phyloP scores from a whole-genome alignment of 2,113 vertebrate genomes.

The Parotia lawesii region DNA sequence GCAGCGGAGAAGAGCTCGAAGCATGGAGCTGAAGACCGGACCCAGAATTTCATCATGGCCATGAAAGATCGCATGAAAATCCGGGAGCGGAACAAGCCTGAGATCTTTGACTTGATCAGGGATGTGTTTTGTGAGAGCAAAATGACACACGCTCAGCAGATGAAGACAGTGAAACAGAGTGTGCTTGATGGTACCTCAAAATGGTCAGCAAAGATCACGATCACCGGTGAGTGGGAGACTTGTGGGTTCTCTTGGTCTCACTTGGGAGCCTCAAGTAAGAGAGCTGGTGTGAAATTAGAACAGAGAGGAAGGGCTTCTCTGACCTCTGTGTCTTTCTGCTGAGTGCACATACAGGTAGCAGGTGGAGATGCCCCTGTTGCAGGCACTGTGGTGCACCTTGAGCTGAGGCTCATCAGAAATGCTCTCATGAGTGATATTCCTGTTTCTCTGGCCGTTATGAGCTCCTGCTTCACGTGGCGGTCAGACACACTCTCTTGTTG shows the following conservation, averaged over 20 bases:
- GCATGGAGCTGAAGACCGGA: slow-evolving; percentile 94
- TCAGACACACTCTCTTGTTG: accelerated
- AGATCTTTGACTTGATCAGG: slow-evolving; percentile 95
- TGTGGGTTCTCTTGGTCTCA: accelerated
- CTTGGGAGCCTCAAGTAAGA: not conserved
- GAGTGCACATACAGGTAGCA: not conserved
- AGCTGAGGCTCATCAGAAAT: not conserved
- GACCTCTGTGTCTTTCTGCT: not conserved
- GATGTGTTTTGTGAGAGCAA: slow-evolving; percentile 90
- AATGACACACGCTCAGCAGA: slow-evolving; percentile 88
- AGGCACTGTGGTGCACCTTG: not conserved
- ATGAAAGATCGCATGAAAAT: slow-evolving; percentile 99
- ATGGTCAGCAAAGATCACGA: slow-evolving; percentile 98
- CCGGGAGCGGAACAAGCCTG: slow-evolving; percentile 94
- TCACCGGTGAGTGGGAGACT: slow-evolving; percentile 81
- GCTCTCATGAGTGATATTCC: not conserved
- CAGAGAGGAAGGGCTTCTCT: not conserved
- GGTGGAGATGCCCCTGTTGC: not conserved
- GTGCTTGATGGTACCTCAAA: slow-evolving; percentile 98
- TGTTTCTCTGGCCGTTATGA: not conserved
- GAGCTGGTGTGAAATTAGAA: not conserved
- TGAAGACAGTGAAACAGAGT: slow-evolving; percentile 96
- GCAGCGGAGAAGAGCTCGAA: slow-evolving; percentile 97
- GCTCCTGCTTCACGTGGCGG: accelerated
- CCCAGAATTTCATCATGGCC: slow-evolving; percentile 98